A percentile compares a stretch with the other conserved stretches of the same genome.
These are phyloP conservation scores for Mizuhopecten yessoensis DNA, from an alignment of 1,140 invertebrate genomes.

Conservation along the genomic window DNA sequence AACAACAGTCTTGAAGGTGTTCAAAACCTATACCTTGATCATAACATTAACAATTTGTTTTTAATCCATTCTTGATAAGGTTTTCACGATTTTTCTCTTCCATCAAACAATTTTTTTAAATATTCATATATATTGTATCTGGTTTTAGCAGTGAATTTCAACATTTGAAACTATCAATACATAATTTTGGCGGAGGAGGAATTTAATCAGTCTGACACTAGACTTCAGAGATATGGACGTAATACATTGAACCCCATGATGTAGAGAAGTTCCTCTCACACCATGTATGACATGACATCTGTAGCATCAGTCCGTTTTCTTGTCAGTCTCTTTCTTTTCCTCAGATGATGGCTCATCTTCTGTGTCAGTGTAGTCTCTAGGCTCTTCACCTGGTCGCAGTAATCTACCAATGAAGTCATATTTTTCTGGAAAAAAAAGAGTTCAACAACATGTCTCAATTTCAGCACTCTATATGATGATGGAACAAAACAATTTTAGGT, in stretches of 20 bases:
- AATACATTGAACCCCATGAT: constrained; percentile 16
- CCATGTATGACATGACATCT: neutral
- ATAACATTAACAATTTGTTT: too few relatives aligned
- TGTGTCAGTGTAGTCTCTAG: constrained; percentile 96
- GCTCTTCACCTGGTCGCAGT: constrained; percentile 95
- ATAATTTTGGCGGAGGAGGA: neutral
- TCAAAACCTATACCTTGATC: too few relatives aligned
- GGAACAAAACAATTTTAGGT: too few relatives aligned
- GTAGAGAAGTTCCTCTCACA: constrained; percentile 44
- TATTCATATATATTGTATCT: too few relatives aligned
- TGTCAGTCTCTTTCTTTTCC: constrained; percentile 67
- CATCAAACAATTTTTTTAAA: too few relatives aligned
- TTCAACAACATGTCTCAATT: too few relatives aligned
- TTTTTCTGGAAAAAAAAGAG: constrained; percentile 89
- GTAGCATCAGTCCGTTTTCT: constrained; percentile 71
- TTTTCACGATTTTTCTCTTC: too few relatives aligned
- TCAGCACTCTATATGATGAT: too few relatives aligned
- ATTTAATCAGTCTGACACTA: neutral
- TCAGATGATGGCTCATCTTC: constrained; percentile 85
- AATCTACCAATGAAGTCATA: constrained; percentile 96
- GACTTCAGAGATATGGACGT: neutral
- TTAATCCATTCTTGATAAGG: too few relatives aligned
- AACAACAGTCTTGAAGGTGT: too few relatives aligned
- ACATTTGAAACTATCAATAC: too few relatives aligned
- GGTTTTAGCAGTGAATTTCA: too few relatives aligned